Evolutionary conservation across 2,797 vertebrate genomes (phyloP).

Genomic region (Coracias cyanogaster): DNA sequence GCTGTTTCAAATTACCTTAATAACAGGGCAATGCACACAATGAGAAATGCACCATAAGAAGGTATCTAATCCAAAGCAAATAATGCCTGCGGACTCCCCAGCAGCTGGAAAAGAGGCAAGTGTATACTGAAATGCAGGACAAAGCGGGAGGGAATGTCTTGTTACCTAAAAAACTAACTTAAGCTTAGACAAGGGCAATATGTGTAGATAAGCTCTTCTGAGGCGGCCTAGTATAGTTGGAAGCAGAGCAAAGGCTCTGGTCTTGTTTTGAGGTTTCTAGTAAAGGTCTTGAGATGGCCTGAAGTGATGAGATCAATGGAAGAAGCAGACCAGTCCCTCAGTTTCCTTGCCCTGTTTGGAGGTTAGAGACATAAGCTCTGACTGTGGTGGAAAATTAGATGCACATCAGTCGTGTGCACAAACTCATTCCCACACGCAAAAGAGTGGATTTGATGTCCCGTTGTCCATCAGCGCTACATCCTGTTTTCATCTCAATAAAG

Average conservation of each 20-base stretch:
- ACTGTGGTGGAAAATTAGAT: neutral
- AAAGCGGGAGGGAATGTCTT: neutral
- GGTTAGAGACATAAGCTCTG: neutral
- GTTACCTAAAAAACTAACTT: neutral
- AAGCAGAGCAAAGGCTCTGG: neutral
- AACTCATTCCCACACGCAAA: neutral
- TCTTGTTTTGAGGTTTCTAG: neutral
- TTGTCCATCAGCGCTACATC: neutral
- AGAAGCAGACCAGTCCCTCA: neutral
- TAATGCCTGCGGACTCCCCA: neutral
- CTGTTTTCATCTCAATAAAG: neutral
- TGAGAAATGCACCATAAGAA: neutral
- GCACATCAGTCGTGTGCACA: neutral
- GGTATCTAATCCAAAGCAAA: slow-evolving; percentile 26
- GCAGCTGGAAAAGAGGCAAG: neutral
- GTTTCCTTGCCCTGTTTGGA: neutral
- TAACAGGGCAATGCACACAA: neutral
- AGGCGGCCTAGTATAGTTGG: neutral
- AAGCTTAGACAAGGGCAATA: neutral
- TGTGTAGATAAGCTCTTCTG: neutral
- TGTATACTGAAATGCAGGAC: neutral
- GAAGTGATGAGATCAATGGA: neutral
- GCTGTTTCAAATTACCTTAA: slow-evolving; percentile 55
- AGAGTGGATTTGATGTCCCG: neutral
- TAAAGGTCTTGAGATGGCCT: neutral